Base-by-base conservation (phyloP, 2,797 vertebrate species). In the Sphenopsis melanotis region DNA sequence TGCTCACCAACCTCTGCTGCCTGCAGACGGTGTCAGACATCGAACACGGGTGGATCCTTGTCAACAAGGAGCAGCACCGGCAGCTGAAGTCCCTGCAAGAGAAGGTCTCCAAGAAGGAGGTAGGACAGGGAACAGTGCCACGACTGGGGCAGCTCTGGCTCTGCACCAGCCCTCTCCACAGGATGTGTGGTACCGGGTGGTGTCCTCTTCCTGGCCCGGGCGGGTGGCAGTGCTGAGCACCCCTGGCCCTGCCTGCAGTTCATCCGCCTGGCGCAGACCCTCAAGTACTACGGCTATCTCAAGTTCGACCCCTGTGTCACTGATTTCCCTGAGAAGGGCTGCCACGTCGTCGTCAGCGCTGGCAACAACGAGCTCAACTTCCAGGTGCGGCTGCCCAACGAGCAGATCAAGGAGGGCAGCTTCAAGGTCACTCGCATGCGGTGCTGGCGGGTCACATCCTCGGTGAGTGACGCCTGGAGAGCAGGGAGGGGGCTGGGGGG, bases 371-470 rank as follows among this genome's bases (percentile, higher is more conserved):
- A 99, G 95, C 99, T 99, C 95, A 99, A 99, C 98, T 99, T 99
- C 96, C 99, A 99, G 87, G 99, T 99, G 96, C 99, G 99, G 95
- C 98, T 99, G 81, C 99, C 99, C 32, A 99, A 95, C 2, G 99
- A 99, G 47, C 99, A 99, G 93, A 98, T 99, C 97, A 99, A 99
- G 72, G 99, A 99, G 95, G 99, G 99, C 70, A 99, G 99, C 97
- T 99, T 99, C 98, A 99, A 99, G 97, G 99, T 99, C 86, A 99
- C 99, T 0, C 99, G 99, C 68, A 99, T 99, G 99, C 98, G 99
- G 65, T 99, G 99, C 97, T 99, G 99, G 99, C 97, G 99, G 56
- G 99, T 99, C 94, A 99, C 99, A 0, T 99, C 99, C 41, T 99
- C 99, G 79, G 99, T 99, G 98, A 99, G 99, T 99, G 72, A 6